Percentiles rank a stretch among this genome's conserved stretches.
phyloP scores from a whole-genome alignment of 2,797 vertebrate species.

The Danio albolineatus region DNA sequence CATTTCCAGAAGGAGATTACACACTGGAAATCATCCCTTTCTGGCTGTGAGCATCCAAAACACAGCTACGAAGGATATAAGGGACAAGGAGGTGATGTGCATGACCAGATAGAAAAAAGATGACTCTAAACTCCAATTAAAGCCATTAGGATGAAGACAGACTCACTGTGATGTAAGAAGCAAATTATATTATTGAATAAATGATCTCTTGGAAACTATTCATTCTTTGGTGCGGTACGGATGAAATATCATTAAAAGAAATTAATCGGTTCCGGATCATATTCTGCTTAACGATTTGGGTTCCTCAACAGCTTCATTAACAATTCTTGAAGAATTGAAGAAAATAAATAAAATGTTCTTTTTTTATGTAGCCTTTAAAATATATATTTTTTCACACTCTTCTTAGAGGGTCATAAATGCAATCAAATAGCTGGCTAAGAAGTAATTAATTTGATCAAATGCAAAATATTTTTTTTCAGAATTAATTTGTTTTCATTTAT shows the following conservation, averaged over 20 bases:
- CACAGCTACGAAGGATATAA: neutral
- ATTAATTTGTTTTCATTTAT: too few relatives aligned
- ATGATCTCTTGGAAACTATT: neutral
- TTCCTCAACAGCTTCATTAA: neutral
- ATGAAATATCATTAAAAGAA: neutral
- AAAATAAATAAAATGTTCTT: too few relatives aligned
- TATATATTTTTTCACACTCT: too few relatives aligned
- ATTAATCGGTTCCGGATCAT: neutral
- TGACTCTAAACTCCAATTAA: slow-evolving; percentile 15
- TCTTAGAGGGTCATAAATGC: too few relatives aligned
- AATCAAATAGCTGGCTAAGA: too few relatives aligned
- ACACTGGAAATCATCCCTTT: slow-evolving; percentile 30
- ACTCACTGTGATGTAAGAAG: neutral
- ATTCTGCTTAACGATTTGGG: neutral
- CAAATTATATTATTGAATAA: neutral
- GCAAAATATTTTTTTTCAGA: too few relatives aligned
- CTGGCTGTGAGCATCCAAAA: neutral
- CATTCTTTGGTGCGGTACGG: neutral
- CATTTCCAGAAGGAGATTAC: slow-evolving; percentile 37
- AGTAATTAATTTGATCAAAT: too few relatives aligned
- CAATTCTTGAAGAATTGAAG: neutral
- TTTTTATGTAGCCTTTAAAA: too few relatives aligned
- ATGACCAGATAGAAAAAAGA: neutral
- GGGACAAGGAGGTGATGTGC: neutral
- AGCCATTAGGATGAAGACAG: neutral